Evolutionary conservation across 2,113 vertebrate species (phyloP).

Genomic region (Triplophysa rosa): DNA sequence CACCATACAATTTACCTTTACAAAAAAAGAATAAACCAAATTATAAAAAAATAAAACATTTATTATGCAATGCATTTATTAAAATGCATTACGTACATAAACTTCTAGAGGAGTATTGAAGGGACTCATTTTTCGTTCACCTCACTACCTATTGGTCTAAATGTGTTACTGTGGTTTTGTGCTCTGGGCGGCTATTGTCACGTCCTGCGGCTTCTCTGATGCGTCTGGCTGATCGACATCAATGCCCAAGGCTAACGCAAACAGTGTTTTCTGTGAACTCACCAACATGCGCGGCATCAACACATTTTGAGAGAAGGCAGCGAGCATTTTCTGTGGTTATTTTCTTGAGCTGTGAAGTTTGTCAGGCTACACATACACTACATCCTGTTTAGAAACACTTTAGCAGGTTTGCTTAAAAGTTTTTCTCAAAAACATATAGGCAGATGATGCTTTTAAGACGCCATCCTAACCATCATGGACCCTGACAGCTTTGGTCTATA

Average conservation of each 20-base stretch:
- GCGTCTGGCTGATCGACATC: not conserved
- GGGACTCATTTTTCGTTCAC: not conserved
- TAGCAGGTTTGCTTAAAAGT: not conserved
- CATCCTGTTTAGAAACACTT: slow-evolving; percentile 1
- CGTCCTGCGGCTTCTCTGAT: not conserved
- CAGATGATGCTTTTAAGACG: no score
- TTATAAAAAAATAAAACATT: no score
- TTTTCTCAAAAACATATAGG: no score
- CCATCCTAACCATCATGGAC: no score
- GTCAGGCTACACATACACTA: not conserved
- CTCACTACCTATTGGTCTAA: slow-evolving; percentile 5
- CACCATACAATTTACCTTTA: not conserved
- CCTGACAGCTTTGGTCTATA: no score
- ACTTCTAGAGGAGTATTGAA: not conserved
- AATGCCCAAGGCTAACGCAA: not conserved
- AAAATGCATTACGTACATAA: no score
- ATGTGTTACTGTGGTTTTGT: not conserved
- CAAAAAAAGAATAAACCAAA: not conserved
- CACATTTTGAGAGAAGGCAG: not conserved
- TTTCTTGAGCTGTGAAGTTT: slow-evolving; percentile 5
- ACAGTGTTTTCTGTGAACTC: not conserved
- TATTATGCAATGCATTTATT: no score
- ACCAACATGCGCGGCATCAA: not conserved
- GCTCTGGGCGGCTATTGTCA: not conserved
- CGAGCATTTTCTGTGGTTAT: slow-evolving; percentile 8